Evolutionary conservation across 2,113 vertebrate genomes (phyloP).

Genomic region (Osmerus eperlanus): DNA sequence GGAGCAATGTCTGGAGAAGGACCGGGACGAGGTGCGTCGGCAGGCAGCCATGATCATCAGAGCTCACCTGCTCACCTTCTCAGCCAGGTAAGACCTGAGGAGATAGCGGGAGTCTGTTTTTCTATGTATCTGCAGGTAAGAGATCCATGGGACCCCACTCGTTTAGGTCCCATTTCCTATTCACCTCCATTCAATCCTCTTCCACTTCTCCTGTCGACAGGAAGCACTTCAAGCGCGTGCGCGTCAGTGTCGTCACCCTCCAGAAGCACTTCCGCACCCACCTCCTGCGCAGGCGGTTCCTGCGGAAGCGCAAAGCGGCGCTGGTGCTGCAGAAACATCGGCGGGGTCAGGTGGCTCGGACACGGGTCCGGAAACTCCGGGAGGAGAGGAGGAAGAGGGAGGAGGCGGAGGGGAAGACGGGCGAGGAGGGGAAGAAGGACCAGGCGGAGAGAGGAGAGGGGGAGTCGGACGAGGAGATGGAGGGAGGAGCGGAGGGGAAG

Average conservation of each 20-base stretch:
- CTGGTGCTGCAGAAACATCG: slow-evolving; percentile 82
- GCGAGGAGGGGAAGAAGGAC: slow-evolving; percentile 62
- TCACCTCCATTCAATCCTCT: not conserved
- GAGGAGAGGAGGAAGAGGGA: slow-evolving; percentile 68
- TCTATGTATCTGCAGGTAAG: not conserved
- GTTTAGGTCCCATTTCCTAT: not conserved
- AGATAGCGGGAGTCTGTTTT: not conserved
- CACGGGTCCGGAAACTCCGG: slow-evolving; percentile 69
- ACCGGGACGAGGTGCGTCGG: slow-evolving; percentile 80
- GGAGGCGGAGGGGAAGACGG: slow-evolving; percentile 58
- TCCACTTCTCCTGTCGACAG: slow-evolving; percentile 50
- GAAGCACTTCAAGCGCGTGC: slow-evolving; percentile 79
- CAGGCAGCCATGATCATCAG: slow-evolving; percentile 84
- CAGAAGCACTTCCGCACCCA: slow-evolving; percentile 83
- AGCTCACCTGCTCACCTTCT: slow-evolving; percentile 86
- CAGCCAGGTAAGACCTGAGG: slow-evolving; percentile 77
- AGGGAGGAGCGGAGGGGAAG: slow-evolving; percentile 29
- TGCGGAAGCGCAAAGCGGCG: slow-evolving; percentile 66
- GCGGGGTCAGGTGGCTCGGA: slow-evolving; percentile 80
- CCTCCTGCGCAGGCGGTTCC: slow-evolving; percentile 70
- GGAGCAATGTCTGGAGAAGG: slow-evolving; percentile 88
- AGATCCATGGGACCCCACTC: not conserved
- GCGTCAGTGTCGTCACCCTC: slow-evolving; percentile 74
- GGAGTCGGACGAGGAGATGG: slow-evolving; percentile 65
- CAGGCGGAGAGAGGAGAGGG: slow-evolving; percentile 62